Conservation (phyloP, 2,888 invertebrate species). For the Didymodactylos carnosus region DNA sequence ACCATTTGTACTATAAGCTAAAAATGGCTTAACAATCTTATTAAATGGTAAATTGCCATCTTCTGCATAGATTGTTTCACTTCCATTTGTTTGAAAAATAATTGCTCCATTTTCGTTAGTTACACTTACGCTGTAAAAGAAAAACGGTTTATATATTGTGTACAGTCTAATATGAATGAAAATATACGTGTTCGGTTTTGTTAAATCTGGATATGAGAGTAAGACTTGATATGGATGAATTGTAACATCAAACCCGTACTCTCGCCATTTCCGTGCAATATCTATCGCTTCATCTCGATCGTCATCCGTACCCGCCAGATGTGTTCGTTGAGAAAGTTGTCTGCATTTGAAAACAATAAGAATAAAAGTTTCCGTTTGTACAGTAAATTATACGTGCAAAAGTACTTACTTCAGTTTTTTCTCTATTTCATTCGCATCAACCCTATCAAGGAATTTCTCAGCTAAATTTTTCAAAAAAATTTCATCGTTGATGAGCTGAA, state of each 20-base stretch:
- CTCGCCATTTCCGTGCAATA: slow-evolving; percentile 17
- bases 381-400: too few relatives aligned
- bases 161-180: too few relatives aligned
- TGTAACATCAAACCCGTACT: slow-evolving; percentile 17
- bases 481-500: too few relatives aligned
- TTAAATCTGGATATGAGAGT: neutral
- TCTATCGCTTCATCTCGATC: slow-evolving; percentile 17
- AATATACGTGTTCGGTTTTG: neutral
- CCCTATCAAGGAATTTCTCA: neutral
- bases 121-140: neutral
- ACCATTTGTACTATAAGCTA: slow-evolving; percentile 7
- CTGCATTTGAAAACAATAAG: neutral
- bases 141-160: neutral
- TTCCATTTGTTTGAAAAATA: neutral
- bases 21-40: neutral
- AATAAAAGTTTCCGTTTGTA: neutral
- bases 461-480: neutral
- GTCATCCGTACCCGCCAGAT: slow-evolving; percentile 17
- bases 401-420: neutral
- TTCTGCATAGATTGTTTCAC: neutral
- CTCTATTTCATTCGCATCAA: neutral
- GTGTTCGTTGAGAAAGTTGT: neutral
- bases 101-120: neutral
- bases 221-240: neutral
- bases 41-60: neutral